These are phyloP conservation scores for Ailurus styani DNA, from an alignment of 2,113 vertebrate species.

Conservation along the genomic window DNA sequence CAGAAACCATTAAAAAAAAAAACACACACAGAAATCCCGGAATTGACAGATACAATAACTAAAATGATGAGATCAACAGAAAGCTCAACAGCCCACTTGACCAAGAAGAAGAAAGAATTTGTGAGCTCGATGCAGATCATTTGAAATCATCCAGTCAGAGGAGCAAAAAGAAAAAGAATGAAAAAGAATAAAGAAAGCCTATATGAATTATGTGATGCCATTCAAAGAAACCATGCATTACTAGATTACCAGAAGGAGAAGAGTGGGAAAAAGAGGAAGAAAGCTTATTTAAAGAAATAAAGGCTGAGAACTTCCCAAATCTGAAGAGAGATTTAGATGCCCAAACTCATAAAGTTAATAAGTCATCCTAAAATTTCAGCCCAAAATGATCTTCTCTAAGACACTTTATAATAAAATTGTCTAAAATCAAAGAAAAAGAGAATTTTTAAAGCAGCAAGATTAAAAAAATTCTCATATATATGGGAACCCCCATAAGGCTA, in stretches of 20 bases:
- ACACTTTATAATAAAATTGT: not conserved
- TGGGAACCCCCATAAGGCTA: not conserved
- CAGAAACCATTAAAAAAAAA: not conserved
- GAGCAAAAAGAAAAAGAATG: not conserved
- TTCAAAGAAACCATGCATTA: not conserved
- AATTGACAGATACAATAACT: not conserved
- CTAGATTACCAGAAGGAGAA: not conserved
- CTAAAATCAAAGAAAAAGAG: not conserved
- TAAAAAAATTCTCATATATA: not conserved
- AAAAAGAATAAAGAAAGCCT: not conserved
- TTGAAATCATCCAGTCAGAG: not conserved
- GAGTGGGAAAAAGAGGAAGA: not conserved
- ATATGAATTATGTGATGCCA: not conserved
- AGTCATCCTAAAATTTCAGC: not conserved
- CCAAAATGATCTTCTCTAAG: not conserved
- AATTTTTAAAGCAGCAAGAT: not conserved
- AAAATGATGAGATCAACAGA: not conserved
- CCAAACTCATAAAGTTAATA: not conserved
- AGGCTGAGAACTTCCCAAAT: not conserved
- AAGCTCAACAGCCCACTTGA: not conserved
- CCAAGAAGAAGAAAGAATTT: not conserved
- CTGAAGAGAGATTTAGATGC: not conserved
- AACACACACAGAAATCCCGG: not conserved
- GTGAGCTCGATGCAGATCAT: not conserved
- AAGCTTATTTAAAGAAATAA: not conserved